These are phyloP conservation scores for Phaonia tiefii DNA, from an alignment of 2,888 invertebrate species.

Conservation along the genomic window DNA sequence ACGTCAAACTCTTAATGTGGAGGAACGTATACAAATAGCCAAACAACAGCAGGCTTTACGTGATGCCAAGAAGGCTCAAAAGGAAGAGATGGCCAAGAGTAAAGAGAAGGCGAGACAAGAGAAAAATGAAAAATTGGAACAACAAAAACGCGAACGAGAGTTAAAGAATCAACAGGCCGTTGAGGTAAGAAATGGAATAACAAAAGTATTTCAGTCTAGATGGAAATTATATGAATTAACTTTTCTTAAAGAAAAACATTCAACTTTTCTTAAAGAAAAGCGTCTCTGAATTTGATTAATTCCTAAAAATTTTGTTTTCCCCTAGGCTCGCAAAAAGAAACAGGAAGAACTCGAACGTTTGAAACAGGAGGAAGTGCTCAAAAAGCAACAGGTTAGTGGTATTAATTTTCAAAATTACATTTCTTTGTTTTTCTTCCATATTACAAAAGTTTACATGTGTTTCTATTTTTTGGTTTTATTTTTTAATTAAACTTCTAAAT, in stretches of 20 bases:
- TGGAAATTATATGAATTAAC: too few species aligned
- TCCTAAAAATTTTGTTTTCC: slow-evolving; percentile 21
- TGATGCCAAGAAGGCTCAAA: slow-evolving; percentile 88
- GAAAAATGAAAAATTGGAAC: slow-evolving; percentile 90
- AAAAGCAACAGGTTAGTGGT: slow-evolving; percentile 89
- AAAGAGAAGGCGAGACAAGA: slow-evolving; percentile 84
- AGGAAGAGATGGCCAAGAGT: slow-evolving; percentile 83
- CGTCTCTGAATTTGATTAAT: too few species aligned
- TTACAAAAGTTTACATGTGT: neutral
- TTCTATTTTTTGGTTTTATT: too few species aligned
- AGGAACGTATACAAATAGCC: slow-evolving; percentile 89
- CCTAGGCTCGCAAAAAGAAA: slow-evolving; percentile 90
- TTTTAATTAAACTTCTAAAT: too few species aligned
- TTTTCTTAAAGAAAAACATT: too few species aligned
- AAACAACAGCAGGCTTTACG: slow-evolving; percentile 86
- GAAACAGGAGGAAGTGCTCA: slow-evolving; percentile 90
- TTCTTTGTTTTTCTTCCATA: too few species aligned
- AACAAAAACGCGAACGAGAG: slow-evolving; percentile 90
- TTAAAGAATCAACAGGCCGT: slow-evolving; percentile 91
- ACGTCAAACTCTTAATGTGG: slow-evolving; percentile 85
- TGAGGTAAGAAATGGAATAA: slow-evolving; percentile 87
- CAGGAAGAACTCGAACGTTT: slow-evolving; percentile 93
- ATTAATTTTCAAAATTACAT: too few species aligned
- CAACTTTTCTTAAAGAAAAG: too few species aligned
- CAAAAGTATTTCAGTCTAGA: too few species aligned